Percentiles rank a stretch among this genome's conserved stretches.
These are phyloP conservation scores for Hirtodrosophila confusa DNA, from an alignment of 2,888 invertebrate species.

Conservation along the genomic window DNA sequence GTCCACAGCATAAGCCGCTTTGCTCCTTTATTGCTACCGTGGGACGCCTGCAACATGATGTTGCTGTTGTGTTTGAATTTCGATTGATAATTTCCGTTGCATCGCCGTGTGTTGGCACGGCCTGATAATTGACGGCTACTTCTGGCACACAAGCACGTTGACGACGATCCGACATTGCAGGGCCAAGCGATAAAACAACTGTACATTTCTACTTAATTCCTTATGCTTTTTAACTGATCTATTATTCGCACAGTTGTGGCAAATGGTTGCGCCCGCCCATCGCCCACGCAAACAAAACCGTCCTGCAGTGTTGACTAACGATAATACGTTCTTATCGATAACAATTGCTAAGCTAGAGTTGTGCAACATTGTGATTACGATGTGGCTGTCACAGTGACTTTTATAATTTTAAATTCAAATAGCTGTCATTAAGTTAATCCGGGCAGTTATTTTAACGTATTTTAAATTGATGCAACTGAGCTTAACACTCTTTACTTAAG, in stretches of 20 bases:
- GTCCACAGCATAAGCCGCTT: constrained; percentile 41
- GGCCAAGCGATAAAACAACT: constrained; percentile 30
- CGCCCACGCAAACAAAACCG: constrained; percentile 40
- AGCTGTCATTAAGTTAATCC: neutral
- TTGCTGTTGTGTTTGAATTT: constrained; percentile 40
- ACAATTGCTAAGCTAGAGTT: constrained; percentile 1
- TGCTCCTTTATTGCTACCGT: constrained; percentile 17
- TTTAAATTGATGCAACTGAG: neutral
- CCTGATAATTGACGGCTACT: constrained; percentile 56
- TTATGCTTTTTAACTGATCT: constrained; percentile 45
- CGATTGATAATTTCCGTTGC: constrained; percentile 38
- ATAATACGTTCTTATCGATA: constrained; percentile 26
- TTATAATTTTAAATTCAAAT: neutral
- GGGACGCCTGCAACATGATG: constrained; percentile 57
- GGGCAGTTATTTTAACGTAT: constrained; percentile 7
- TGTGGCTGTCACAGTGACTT: constrained; percentile 4
- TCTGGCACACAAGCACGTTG: constrained; percentile 44
- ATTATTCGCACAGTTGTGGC: constrained; percentile 71
- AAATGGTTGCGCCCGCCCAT: constrained; percentile 49
- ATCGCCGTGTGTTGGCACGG: constrained; percentile 48
- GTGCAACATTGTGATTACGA: neutral
- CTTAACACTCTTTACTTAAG: neutral
- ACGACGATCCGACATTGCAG: constrained; percentile 61
- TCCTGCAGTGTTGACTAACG: constrained; percentile 40
- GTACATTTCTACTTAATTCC: constrained; percentile 38